Base-by-base conservation (phyloP, 2,888 invertebrate genomes). In the Emmelina monodactyla region DNA sequence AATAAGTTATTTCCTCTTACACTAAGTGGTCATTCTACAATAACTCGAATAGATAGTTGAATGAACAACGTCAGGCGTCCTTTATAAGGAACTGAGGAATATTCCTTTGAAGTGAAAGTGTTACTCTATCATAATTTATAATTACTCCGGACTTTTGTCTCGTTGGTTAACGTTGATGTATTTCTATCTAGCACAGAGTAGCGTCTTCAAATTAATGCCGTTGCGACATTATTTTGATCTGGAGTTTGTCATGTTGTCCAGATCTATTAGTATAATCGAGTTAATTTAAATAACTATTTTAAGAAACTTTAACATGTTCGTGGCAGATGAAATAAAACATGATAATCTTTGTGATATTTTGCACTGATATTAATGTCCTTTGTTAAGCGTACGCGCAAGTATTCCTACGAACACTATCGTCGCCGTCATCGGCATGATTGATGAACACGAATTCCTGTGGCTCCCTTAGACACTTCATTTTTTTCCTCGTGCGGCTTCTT, bases 1-100 rank as follows among this genome's bases (percentile, higher is more conserved):
- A 73, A 76, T 69, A 75, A 73, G 69, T 70, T 58, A 72, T 71
- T 71, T 73, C 71, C 71, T 71, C 64, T 62, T 51, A 47, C 56
- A 50, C 59, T 69, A 70, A 75, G 67, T 70, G 71, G 68, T 64
- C 66, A 69, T 54, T 56, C 49, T 54, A 66, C 66, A 71, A 66
- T 62, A 58, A 63, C 55, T 59, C 54, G 65, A 71, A 71, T 68
- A 67, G 64, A 70, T 25, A 25, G 11, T 4, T 10, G 25, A 25
- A 25, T 25, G n/a, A 25, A 11, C n/a, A 25, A 10, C 9, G n/a
- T 7, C n/a, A 11, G 4, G 3, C 11, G 25, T 51, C 48, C 51
- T 37, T 36, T 34, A 19, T 55, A 48, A 29, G 14, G 13, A 29
- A 10, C n/a, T 11, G n/a, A 25, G 6, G 25, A 25, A 25, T 25